Evolutionary conservation across 2,113 vertebrate species (phyloP), one percentile per base, ranked within the genome.

Genomic region (Scolopax mira): DNA sequence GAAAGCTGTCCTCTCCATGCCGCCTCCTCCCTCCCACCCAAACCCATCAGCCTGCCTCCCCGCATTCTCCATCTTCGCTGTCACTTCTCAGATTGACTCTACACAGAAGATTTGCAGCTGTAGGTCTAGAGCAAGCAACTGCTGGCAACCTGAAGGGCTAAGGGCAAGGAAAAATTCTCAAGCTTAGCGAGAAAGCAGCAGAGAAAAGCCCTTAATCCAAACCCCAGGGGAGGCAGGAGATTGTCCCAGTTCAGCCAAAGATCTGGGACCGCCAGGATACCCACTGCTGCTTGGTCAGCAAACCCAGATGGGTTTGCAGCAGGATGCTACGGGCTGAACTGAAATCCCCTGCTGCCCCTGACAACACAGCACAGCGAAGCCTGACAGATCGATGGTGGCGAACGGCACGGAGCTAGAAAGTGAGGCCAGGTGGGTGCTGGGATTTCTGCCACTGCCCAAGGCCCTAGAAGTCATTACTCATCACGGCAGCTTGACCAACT

Each of bases 321-420:
- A 39, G 33, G 54, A 42, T 91, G 72, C 71, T 71, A n/a, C 6
- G 3, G 2, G 65, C 51, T 85, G 81, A 92, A 90, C 58, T 54
- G 85, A 90, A 97, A 93, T 96, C 80, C 91, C 89, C 95, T 39
- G 49, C 83, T 92, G 92, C 42, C 62, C 85, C 94, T 64, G 31
- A 85, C 89, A 94, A 80, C 39, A 48, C 28, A 23, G 41, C 8
- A 2, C 69, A 85, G 80, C 49, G 69, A 84, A 85, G 89, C 88
- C 86, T 70, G 71, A 79, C 71, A 90, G 83, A 89, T 85, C 17
- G 0, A 64, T 31, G 79, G 74, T 44, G 52, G 62, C 18, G 62
- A 89, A 30, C 25, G 8, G 77, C 88, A 80, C 0, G 0, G 52
- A 89, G 71, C 70, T 51, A 13, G 33, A 30, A 75, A 79, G 66